Conservation (phyloP, 2,888 invertebrate genomes). For the Morinoia aosen region DNA sequence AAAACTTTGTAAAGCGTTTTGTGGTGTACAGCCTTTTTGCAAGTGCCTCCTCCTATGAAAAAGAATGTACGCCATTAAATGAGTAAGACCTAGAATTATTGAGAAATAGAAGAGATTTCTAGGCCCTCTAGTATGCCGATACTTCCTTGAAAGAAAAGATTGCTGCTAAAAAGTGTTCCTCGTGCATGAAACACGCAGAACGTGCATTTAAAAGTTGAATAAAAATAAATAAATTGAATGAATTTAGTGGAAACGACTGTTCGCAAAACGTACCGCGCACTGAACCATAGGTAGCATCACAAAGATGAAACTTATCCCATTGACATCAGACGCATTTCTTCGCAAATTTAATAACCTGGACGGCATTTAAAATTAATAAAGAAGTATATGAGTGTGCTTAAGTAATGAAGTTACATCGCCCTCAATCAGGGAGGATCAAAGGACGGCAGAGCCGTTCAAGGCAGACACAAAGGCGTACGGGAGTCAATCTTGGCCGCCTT, state of each 20-base stretch:
- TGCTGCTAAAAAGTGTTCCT: neutral
- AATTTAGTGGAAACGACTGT: neutral
- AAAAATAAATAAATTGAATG: neutral
- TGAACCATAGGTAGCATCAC: neutral
- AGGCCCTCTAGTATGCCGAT: neutral
- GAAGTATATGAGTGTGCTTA: conserved; percentile 12
- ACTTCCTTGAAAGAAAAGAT: neutral
- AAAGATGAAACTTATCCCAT: neutral
- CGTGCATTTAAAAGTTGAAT: neutral
- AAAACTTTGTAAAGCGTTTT: too few relatives aligned
- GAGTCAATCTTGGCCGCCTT: neutral
- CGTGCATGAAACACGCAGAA: neutral
- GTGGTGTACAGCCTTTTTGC: too few relatives aligned
- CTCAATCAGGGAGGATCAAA: conserved; percentile 15
- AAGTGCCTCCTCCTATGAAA: too few relatives aligned
- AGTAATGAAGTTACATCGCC: neutral
- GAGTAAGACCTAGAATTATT: neutral
- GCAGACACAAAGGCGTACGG: neutral
- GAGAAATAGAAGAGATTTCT: neutral
- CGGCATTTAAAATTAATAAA: neutral
- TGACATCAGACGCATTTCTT: neutral
- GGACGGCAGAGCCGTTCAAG: neutral
- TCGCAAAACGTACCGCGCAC: neutral
- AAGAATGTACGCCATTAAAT: too few relatives aligned
- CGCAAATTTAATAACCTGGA: neutral